A percentile compares a stretch with the other conserved stretches of the same genome.
Evolutionary conservation across 2,797 vertebrate species (phyloP).

Genomic region (Neomorphus geoffroyi): DNA sequence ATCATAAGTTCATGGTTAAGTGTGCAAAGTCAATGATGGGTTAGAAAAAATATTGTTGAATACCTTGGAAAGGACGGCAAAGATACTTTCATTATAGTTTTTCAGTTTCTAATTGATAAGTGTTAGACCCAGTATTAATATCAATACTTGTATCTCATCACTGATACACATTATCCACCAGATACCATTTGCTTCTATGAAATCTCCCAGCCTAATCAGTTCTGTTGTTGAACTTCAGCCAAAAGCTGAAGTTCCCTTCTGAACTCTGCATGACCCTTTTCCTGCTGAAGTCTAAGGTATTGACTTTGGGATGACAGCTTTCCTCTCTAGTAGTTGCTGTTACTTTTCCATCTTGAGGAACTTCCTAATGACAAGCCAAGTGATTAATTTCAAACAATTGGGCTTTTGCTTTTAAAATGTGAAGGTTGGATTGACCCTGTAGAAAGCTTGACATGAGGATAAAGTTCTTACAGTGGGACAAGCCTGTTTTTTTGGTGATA

Average conservation of each 20-base stretch:
- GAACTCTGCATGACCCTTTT: not conserved
- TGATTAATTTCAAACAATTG: not conserved
- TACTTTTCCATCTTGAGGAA: not conserved
- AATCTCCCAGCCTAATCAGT: not conserved
- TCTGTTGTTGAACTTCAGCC: not conserved
- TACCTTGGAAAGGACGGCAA: not conserved
- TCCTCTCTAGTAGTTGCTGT: not conserved
- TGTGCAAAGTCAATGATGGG: not conserved
- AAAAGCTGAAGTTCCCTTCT: not conserved
- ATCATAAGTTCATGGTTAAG: not conserved
- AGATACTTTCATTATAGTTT: not conserved
- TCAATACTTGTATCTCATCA: not conserved
- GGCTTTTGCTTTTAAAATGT: not conserved
- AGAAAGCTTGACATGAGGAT: not conserved
- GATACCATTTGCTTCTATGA: not conserved
- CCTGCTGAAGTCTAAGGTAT: fast-evolving
- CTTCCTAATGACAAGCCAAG: not conserved
- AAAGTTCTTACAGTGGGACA: not conserved
- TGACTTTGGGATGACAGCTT: not conserved
- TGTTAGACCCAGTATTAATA: not conserved
- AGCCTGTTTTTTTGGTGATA: not conserved
- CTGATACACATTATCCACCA: not conserved
- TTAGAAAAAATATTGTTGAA: not conserved
- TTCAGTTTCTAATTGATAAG: not conserved
- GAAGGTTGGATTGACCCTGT: not conserved